These are phyloP conservation scores for Nesidiocoris tenuis DNA, from an alignment of 2,888 invertebrate genomes.

Conservation along the genomic window DNA sequence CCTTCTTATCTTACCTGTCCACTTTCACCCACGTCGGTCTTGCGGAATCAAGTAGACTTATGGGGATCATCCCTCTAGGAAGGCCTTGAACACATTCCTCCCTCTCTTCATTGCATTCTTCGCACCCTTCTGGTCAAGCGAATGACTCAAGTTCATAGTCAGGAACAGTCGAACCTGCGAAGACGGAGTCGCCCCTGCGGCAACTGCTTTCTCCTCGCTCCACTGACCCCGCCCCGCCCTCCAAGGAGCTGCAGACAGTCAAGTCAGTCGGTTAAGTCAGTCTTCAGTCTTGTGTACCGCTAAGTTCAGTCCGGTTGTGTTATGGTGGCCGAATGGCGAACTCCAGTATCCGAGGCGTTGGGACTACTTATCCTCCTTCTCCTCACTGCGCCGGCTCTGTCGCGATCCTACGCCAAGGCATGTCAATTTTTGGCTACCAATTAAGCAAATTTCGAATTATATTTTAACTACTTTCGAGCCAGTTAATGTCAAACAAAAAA, in stretches of 20 bases:
- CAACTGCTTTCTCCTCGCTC: constrained; percentile 39
- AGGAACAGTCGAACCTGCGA: too few relatives aligned
- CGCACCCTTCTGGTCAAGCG: neutral
- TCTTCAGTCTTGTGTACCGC: constrained; percentile 26
- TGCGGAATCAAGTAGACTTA: too few relatives aligned
- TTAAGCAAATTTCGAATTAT: too few relatives aligned
- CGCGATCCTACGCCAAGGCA: neutral
- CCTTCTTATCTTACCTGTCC: too few relatives aligned
- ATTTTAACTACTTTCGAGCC: too few relatives aligned
- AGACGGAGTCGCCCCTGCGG: neutral
- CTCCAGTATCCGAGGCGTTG: constrained; percentile 17
- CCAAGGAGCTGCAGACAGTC: neutral
- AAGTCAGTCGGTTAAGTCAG: neutral
- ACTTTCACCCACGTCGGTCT: too few relatives aligned
- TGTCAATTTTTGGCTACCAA: too few relatives aligned
- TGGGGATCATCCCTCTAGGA: too few relatives aligned
- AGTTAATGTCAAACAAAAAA: too few relatives aligned
- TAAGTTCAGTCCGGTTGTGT: constrained; percentile 39
- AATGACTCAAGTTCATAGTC: too few relatives aligned
- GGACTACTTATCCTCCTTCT: constrained; percentile 13
- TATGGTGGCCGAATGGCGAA: constrained; percentile 35
- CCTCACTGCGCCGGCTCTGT: constrained; percentile 1
- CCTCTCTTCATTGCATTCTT: too few relatives aligned
- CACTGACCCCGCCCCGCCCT: constrained; percentile 21
- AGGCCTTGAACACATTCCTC: too few relatives aligned